Evolutionary conservation across 2,888 invertebrate species (phyloP).

Genomic region (Orchesella flavescens): DNA sequence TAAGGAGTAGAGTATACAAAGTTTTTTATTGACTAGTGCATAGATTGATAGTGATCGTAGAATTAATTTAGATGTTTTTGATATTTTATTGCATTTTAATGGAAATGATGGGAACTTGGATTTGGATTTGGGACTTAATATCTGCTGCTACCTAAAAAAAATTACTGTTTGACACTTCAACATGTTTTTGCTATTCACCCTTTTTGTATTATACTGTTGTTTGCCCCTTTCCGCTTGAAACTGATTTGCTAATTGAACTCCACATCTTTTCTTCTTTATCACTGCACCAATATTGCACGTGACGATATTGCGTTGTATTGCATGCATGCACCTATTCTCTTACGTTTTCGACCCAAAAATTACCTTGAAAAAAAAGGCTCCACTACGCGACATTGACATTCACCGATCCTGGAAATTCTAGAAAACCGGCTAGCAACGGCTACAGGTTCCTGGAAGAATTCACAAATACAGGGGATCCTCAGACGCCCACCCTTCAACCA

Average conservation of each 20-base stretch:
- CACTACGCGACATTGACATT: conserved; percentile 80
- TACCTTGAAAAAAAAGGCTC: conserved; percentile 43
- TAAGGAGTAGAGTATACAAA: not conserved
- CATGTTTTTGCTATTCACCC: not conserved
- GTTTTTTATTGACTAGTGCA: conserved; percentile 14
- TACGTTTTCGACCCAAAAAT: not conserved
- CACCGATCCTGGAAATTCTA: conserved; percentile 75
- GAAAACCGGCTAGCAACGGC: conserved; percentile 70
- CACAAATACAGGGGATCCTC: conserved; percentile 55
- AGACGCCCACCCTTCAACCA: conserved; percentile 39
- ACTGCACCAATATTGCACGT: conserved; percentile 17
- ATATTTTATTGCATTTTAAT: conserved; percentile 7
- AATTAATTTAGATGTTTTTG: not conserved
- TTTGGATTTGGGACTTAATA: conserved; percentile 7
- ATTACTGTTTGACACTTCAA: not conserved
- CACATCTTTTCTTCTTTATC: not conserved
- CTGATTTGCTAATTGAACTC: not conserved
- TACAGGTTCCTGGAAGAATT: conserved; percentile 67
- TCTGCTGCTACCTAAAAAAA: not conserved
- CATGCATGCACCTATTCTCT: not conserved
- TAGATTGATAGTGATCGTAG: not conserved
- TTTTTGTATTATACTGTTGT: not conserved
- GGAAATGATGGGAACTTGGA: conserved; percentile 15
- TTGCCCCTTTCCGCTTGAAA: not conserved
- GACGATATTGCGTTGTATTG: not conserved